Evolutionary conservation across 2,888 invertebrate species (phyloP), one percentile per base, ranked within the genome.

Genomic region (Dorcus parallelipipedus): DNA sequence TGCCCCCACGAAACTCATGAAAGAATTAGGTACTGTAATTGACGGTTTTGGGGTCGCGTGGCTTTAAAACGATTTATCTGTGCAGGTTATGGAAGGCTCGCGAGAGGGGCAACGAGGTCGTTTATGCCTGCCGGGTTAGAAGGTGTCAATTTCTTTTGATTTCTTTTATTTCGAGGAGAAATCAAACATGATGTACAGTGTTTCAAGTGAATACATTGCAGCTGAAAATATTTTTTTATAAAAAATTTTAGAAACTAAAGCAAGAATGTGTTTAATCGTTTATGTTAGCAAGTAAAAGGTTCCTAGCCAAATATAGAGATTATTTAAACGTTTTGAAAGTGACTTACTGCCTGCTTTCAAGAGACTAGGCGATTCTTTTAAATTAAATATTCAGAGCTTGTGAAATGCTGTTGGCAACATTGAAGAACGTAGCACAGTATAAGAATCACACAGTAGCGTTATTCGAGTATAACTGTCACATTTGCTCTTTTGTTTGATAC

Each of bases 1-100:
- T 78, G 91, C 91, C n/a, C 86, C 91, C 3, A 90, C 90, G 0
- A 87, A 82, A 73, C 78, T 92, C 0, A 90, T 91, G 90, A 85
- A 84, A 73, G 82, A 88, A 73, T 76, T 92, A 67, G 90, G 91
- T 85, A 76, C 67, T 65, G 60, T 42, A 7, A n/a, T 0, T 3
- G 41, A 49, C 48, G 14, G 26, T 1, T 33, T 6, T 33, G 1
- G 1, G 26, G 26, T 33, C 26, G 1, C 7, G 26, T 33, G 7
- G 6, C 26, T 33, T 33, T 33, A 33, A 33, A 33, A 33, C 26
- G 5, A 33, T 33, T 33, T 33, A 6, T 33, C 26, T 23, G 47
- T 58, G 39, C 40, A 89, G 89, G 87, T 52, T 88, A 87, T 71
- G 86, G 84, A 14, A 81, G 80, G 71, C 68, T 71, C 40, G 80